Conservation (phyloP, 2,888 invertebrate species). For the Hesperia comma region DNA sequence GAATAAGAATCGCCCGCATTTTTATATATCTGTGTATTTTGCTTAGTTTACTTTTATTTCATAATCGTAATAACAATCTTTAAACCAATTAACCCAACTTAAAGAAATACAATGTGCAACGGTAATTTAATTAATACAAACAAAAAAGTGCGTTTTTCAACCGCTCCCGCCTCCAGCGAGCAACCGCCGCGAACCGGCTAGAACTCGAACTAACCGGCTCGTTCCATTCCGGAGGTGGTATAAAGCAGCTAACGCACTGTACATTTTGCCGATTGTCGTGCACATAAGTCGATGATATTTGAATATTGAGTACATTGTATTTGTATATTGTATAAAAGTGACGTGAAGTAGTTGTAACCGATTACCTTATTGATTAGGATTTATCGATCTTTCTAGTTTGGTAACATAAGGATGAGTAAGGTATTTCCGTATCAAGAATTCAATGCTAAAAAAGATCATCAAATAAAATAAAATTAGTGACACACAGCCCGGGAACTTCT, state of each 20-base stretch:
- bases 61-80: background rate
- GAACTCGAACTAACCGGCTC: constrained; percentile 11
- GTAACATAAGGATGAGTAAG: no score
- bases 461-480: no score
- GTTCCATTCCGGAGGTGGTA: background rate
- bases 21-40: no score
- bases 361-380: no score
- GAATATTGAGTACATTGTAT: background rate
- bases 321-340: no score
- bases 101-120: background rate
- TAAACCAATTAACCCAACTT: background rate
- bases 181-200: constrained; percentile 7
- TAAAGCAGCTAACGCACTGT: constrained; percentile 3
- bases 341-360: no score
- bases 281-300: background rate
- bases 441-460: no score
- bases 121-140: constrained; percentile 2
- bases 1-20: no score
- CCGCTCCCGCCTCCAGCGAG: constrained; percentile 1
- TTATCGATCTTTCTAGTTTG: no score
- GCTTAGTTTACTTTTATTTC: no score
- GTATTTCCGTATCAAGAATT: no score
- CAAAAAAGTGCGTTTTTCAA: background rate
- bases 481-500: no score
- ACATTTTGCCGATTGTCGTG: background rate